A percentile compares a stretch with the other conserved stretches of the same genome.
Conservation (phyloP, 1,140 invertebrate genomes). For the Lysiphlebus fabarum region DNA sequence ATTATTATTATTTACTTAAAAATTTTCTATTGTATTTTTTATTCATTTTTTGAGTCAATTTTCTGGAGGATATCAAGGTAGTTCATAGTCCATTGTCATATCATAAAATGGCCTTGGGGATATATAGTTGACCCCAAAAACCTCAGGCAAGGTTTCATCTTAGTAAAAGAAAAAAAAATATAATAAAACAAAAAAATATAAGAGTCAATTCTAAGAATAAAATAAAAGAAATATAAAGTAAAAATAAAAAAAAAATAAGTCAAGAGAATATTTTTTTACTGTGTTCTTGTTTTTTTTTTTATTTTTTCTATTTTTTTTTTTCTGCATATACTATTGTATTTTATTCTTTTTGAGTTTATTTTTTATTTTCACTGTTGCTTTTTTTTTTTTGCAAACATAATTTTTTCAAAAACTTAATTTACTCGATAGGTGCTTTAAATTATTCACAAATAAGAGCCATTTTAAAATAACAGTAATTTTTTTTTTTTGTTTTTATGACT, state of each 20-base stretch:
- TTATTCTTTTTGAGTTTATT: neutral
- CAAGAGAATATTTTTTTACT: too few species aligned
- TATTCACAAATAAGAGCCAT: too few species aligned
- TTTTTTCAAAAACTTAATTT: too few species aligned
- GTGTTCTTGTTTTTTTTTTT: too few species aligned
- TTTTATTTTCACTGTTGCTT: too few species aligned
- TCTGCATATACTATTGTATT: too few species aligned
- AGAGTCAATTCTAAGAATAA: neutral
- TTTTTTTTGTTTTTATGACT: too few species aligned
- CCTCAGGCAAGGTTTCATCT: slow-evolving; percentile 2
- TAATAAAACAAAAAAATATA: neutral
- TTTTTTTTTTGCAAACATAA: too few species aligned
- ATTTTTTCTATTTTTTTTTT: too few species aligned
- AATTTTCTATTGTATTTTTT: slow-evolving; percentile 4
- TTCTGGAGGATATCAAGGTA: slow-evolving; percentile 14
- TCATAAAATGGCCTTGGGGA: slow-evolving; percentile 18
- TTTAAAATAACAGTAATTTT: too few species aligned
- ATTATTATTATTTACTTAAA: slow-evolving; percentile 8
- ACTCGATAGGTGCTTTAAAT: too few species aligned
- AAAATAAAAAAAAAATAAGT: neutral
- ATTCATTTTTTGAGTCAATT: neutral
- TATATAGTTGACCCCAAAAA: slow-evolving; percentile 15
- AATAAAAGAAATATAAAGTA: slow-evolving; percentile 4
- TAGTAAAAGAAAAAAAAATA: neutral
- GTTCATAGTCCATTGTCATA: slow-evolving; percentile 23